Evolutionary conservation across 2,888 invertebrate species (phyloP), one percentile per base, ranked within the genome.

Genomic region (Linyphia triangularis): DNA sequence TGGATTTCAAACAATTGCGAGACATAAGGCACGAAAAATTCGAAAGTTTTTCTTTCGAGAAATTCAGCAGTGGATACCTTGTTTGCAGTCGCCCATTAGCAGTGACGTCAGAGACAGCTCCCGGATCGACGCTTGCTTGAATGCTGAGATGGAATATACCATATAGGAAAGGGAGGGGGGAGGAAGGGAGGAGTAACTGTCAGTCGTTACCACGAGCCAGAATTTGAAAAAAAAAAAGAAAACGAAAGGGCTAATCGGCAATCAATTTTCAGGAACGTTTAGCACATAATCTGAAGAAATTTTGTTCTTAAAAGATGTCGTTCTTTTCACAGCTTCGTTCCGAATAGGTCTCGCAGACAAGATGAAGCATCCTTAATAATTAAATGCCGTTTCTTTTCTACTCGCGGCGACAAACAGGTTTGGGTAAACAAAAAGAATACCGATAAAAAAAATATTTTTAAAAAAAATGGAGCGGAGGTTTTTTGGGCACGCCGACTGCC

Each of bases 81-180:
- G 70, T 69, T 77, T 59, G 69, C 61, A 61, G 43, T 26, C 75
- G 73, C 75, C 79, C 75, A 75, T 75, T 63, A 81, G 61, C 43
- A 65, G 72, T 88, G 86, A 88, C 86, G 86, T 88, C 86, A 88
- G 73, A 88, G 28, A 22, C 75, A 81, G 86, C 86, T 88, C 86
- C 86, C 86, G 86, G 86, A 88, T 88, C 86, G 86, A 88, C 86
- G 86, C 86, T 84, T 65, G 86, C 86, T n/a, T 51, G 51, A 51
- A 26, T 43, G 85, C 85, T 85, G 73, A 40, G 81, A 81, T 88
- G 86, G 86, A 88, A 88, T 81, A 73, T 81, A 88, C 86, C 86
- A 88, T 88, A 81, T 82, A 65, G 65, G 73, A 24, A 43, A 72
- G 86, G 86, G 65, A 73, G 86, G 86, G 86, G 85, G 61, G 86